Conservation (phyloP, 92 coral and sea anemone genomes). For the Epizoanthus ramosus region DNA sequence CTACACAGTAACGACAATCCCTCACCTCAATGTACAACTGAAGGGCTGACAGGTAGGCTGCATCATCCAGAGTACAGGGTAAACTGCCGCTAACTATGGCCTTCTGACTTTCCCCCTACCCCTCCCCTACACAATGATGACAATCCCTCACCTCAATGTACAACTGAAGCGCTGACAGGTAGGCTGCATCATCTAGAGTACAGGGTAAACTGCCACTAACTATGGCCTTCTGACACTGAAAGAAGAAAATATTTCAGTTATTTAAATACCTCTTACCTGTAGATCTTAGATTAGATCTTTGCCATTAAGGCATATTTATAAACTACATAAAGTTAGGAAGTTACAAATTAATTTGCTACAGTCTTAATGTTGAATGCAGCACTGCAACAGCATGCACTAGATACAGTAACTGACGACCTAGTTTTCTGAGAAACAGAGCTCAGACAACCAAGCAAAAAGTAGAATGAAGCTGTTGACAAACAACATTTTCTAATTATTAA, state of each 20-base stretch:
- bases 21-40: constrained; percentile 93
- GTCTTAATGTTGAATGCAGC: no score
- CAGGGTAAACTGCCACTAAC: constrained; percentile 84
- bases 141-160: constrained; percentile 81
- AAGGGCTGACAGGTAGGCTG: constrained; percentile 82
- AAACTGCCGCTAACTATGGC: constrained; percentile 75
- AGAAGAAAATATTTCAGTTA: not conserved
- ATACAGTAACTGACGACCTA: no score
- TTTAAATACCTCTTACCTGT: no score
- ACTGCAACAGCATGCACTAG: no score
- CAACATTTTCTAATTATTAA: no score
- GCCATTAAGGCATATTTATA: no score
- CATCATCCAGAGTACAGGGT: not conserved
- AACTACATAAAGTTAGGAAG: no score
- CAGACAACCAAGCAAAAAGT: no score
- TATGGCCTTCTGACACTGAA: constrained; percentile 93
- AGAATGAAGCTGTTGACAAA: no score
- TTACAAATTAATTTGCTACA: no score
- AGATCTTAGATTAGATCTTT: no score
- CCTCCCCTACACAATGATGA: not conserved
- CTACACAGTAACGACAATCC: not conserved
- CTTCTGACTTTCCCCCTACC: constrained; percentile 76
- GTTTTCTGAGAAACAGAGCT: no score
- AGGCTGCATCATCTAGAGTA: constrained; percentile 83
- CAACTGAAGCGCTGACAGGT: constrained; percentile 86